Evolutionary conservation across 2,888 invertebrate species (phyloP), one percentile per base, ranked within the genome.

Genomic region (Drosophila prostipennis): DNA sequence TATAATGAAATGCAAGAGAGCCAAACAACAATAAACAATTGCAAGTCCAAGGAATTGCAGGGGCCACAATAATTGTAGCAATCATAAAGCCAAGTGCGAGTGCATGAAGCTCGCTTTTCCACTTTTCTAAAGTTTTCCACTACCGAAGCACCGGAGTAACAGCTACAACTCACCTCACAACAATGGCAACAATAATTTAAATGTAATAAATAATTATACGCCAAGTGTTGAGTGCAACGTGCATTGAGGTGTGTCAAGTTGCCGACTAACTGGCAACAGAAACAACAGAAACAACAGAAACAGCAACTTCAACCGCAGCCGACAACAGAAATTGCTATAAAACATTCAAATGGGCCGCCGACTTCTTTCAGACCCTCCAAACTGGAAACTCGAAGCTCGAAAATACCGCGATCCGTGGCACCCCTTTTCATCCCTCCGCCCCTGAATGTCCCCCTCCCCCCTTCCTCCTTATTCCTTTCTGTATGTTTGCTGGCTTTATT

Each of bases 201-300:
- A 89, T 89, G 87, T 89, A 88, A 87, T 87, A 87, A 87, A 89
- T 87, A 87, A 87, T 87, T 87, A 87, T 87, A 88, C 77, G 72
- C 76, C 86, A 87, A 86, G 86, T 84, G 83, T 82, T 88, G 82
- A 87, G 87, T 87, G 85, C 85, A 85, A 79, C 85, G 82, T 74
- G 85, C 82, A 83, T 83, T 87, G 82, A 87, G 82, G 82, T 83
- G 82, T 83, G 87, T 79, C 82, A 77, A 75, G 76, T 72, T 78
- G 74, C 79, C 71, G 69, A 60, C 82, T 76, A 76, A 56, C 68
- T 57, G 51, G 46, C 75, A 76, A 51, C 59, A 60, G 42, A 5
- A 26, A 26, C 58, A 55, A 46, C 63, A 51, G 54, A 69, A 84
- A 69, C 67, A 72, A 16, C 51, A 52, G 39, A 26, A 23, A 46